A percentile compares a stretch with the other conserved stretches of the same genome.
Conservation (phyloP, 1,140 invertebrate genomes). For the Xylocopa sonorina region DNA sequence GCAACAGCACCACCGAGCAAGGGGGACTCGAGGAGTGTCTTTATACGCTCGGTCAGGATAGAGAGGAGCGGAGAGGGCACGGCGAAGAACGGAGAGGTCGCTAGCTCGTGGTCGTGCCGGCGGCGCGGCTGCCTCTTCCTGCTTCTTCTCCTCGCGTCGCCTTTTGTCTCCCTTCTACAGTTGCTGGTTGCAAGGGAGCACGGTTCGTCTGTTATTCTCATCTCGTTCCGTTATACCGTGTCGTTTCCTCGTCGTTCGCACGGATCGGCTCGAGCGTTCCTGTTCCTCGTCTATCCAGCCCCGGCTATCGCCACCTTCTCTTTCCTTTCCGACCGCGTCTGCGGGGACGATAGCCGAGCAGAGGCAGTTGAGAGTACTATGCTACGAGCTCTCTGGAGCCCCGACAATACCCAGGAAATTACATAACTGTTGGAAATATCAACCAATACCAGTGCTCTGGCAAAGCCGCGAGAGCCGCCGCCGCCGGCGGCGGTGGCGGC, state of each 20-base stretch:
- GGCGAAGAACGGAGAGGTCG: constrained; percentile 36
- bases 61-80: neutral
- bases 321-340: constrained; percentile 68
- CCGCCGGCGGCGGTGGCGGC: constrained; percentile 18
- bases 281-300: neutral
- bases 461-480: constrained; percentile 58
- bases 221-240: constrained; percentile 21
- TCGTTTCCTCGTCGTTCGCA: constrained; percentile 10
- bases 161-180: constrained; percentile 21
- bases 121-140: constrained; percentile 5
- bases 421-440: constrained; percentile 83
- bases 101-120: constrained; percentile 24
- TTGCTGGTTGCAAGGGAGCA: neutral
- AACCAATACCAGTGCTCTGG: constrained; percentile 79
- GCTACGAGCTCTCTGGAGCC: constrained; percentile 60
- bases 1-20: too few relatives aligned
- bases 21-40: constrained; percentile 27
- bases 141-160: constrained; percentile 24
- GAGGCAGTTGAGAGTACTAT: constrained; percentile 66
- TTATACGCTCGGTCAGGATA: neutral
- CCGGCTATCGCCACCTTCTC: constrained; percentile 19
- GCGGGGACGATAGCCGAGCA: constrained; percentile 76
- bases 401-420: constrained; percentile 82
- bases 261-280: neutral
- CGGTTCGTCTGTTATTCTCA: constrained; percentile 34